These are phyloP conservation scores for Protomyctophum bolini DNA, from an alignment of 2,113 vertebrate species.

Conservation along the genomic window DNA sequence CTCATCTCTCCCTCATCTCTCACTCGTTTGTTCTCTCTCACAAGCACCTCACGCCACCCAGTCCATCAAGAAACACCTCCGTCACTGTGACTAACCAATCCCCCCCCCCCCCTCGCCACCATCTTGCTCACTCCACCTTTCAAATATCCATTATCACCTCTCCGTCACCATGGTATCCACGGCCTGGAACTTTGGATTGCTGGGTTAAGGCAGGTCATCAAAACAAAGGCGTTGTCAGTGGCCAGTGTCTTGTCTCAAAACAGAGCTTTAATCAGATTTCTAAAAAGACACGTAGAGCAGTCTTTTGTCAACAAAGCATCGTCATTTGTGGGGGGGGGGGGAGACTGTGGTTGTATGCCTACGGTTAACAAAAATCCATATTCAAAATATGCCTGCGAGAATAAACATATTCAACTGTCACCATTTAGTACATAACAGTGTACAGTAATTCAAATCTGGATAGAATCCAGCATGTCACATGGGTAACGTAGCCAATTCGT, in stretches of 20 bases:
- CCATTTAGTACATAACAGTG: not conserved
- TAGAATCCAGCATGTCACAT: not conserved
- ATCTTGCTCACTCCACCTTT: not conserved
- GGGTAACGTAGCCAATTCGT: no score
- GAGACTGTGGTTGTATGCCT: not conserved
- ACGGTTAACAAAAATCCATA: not conserved
- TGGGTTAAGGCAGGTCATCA: slow-evolving; percentile 35
- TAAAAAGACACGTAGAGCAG: not conserved
- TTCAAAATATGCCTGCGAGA: not conserved
- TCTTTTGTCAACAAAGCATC: not conserved
- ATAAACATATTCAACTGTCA: not conserved
- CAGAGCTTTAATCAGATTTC: not conserved
- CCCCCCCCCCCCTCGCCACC: slow-evolving; percentile 6
- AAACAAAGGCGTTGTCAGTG: slow-evolving; percentile 39
- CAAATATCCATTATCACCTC: slow-evolving; percentile 46
- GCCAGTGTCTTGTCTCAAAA: slow-evolving; percentile 8
- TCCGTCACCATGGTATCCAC: slow-evolving; percentile 46
- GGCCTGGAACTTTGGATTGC: slow-evolving; percentile 27
- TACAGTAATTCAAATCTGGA: not conserved
- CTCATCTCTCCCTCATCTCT: not conserved
- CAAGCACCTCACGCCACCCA: slow-evolving; percentile 17
- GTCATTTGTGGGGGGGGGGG: not conserved
- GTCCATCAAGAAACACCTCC: slow-evolving; percentile 1
- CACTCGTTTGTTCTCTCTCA: not conserved
- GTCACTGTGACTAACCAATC: slow-evolving; percentile 36